Conservation (phyloP, 1,140 invertebrate species). For the Dysdera silvatica region DNA sequence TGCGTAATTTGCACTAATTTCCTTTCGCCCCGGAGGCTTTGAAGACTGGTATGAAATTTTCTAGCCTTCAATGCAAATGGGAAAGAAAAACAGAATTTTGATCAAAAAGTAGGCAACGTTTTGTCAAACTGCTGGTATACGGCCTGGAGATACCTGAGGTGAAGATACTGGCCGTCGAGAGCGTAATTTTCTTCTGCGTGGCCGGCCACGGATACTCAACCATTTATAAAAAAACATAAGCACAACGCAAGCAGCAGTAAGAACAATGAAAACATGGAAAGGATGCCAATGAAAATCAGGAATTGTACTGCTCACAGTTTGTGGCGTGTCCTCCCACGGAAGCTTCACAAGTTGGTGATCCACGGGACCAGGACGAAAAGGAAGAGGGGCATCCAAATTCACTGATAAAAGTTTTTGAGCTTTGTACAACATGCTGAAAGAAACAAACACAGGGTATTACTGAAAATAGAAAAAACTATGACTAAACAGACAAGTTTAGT, state of each 20-base stretch:
- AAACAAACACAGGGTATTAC: not conserved
- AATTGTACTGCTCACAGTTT: slow-evolving; percentile 27
- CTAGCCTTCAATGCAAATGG: too few relatives aligned
- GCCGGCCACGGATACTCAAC: slow-evolving; percentile 1
- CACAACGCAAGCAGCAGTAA: not conserved
- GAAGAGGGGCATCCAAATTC: slow-evolving; percentile 36
- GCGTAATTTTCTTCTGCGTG: slow-evolving; percentile 1
- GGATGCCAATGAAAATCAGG: slow-evolving; percentile 22
- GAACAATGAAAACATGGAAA: slow-evolving; percentile 12
- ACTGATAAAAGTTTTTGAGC: slow-evolving; percentile 61
- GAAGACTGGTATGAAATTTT: too few relatives aligned
- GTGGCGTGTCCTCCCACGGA: slow-evolving; percentile 23
- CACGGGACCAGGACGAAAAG: slow-evolving; percentile 18
- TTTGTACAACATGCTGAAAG: slow-evolving; percentile 60
- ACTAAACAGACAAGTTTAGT: too few relatives aligned
- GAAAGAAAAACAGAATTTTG: too few relatives aligned
- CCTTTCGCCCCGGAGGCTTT: too few relatives aligned
- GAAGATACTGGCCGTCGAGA: not conserved
- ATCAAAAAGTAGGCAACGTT: too few relatives aligned
- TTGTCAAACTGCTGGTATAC: slow-evolving; percentile 16
- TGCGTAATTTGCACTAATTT: too few relatives aligned
- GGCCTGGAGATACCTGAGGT: slow-evolving; percentile 9
- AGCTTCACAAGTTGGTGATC: slow-evolving; percentile 5
- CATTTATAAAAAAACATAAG: slow-evolving; percentile 16
- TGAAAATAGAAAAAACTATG: too few relatives aligned